Percentiles rank a stretch among this genome's conserved stretches.
These are phyloP conservation scores for Grapholita molesta DNA, from an alignment of 1,140 invertebrate genomes.

Conservation along the genomic window DNA sequence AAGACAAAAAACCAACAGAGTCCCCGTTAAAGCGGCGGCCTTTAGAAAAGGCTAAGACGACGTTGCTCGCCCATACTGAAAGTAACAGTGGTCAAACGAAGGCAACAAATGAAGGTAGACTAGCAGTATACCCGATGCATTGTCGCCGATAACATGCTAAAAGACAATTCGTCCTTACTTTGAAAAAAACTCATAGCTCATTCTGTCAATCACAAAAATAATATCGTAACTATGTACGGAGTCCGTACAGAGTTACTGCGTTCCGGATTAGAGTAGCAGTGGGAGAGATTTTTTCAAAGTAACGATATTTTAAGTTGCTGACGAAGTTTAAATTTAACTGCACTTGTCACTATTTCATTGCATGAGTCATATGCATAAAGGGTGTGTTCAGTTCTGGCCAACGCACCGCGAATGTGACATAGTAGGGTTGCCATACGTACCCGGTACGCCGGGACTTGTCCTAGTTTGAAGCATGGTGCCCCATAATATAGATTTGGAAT, in stretches of 20 bases:
- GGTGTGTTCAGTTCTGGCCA: background rate
- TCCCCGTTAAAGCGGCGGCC: slow-evolving; percentile 67
- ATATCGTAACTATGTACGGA: no score
- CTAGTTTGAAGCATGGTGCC: no score
- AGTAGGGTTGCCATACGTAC: no score
- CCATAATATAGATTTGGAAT: no score
- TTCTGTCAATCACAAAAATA: no score
- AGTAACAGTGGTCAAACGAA: slow-evolving; percentile 73
- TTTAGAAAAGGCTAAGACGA: slow-evolving; percentile 73
- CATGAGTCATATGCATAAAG: background rate
- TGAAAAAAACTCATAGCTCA: no score
- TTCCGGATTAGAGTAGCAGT: no score
- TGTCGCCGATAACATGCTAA: background rate
- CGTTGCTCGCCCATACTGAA: slow-evolving; percentile 69
- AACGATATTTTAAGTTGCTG: no score
- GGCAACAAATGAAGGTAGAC: slow-evolving; percentile 70
- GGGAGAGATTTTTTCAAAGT: no score
- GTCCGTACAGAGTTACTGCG: no score
- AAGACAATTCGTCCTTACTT: no score
- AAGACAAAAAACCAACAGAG: slow-evolving; percentile 70
- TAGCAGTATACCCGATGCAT: slow-evolving; percentile 31
- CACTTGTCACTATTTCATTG: background rate
- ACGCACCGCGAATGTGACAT: background rate
- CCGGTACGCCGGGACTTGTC: no score
- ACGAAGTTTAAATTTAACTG: background rate